phyloP scores from a whole-genome alignment of 2,113 vertebrate genomes.

The Typhlomys cinereus region DNA sequence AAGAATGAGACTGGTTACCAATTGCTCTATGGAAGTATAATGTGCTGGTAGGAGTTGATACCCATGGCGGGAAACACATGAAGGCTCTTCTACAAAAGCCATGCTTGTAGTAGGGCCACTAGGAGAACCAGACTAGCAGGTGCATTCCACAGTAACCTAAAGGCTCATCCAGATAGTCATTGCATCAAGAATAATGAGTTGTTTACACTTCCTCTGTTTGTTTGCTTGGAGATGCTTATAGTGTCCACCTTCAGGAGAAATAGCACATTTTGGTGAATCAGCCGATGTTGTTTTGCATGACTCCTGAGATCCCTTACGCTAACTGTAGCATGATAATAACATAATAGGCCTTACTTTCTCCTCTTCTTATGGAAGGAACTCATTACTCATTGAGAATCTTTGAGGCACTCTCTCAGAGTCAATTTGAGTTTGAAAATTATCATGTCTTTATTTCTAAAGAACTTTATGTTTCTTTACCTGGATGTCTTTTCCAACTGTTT shows the following conservation, averaged over 20 bases:
- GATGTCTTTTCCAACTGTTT: background rate
- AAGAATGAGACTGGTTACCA: background rate
- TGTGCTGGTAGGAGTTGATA: background rate
- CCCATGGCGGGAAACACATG: background rate
- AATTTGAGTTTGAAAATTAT: slow-evolving; percentile 30
- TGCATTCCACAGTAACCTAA: slow-evolving; percentile 62
- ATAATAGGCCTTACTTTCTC: background rate
- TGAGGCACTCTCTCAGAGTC: background rate
- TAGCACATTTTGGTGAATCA: background rate
- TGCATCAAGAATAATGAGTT: slow-evolving; percentile 45
- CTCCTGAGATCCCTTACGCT: background rate
- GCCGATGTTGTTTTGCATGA: background rate
- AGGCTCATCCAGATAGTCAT: slow-evolving; percentile 45
- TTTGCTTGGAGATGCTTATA: slow-evolving; percentile 61
- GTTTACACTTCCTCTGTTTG: slow-evolving; percentile 55
- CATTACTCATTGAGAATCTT: background rate
- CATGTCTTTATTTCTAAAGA: background rate
- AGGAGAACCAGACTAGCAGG: slow-evolving; percentile 26
- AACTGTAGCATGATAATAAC: background rate
- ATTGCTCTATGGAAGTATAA: background rate
- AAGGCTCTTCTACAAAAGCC: slow-evolving; percentile 32
- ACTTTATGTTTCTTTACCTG: background rate
- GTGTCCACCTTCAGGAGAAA: slow-evolving; percentile 38
- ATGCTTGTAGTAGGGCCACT: slow-evolving; percentile 40
- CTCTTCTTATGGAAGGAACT: background rate